These are phyloP conservation scores for Hofmannophila pseudospretella DNA, from an alignment of 2,888 invertebrate species.

Conservation along the genomic window DNA sequence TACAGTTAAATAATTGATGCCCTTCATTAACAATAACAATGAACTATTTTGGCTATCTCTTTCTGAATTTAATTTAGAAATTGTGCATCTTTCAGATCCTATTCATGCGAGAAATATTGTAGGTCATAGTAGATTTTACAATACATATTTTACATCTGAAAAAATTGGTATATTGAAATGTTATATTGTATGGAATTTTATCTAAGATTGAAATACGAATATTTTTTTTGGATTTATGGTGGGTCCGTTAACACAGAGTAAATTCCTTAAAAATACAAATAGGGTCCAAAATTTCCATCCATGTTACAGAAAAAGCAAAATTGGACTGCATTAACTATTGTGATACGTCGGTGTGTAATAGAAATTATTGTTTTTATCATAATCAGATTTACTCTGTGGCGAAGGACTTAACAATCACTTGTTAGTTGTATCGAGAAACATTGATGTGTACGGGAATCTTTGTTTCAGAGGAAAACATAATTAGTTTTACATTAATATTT, in stretches of 20 bases:
- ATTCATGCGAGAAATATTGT: constrained; percentile 22
- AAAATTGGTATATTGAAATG: constrained; percentile 61
- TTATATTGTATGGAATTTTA: constrained; percentile 61
- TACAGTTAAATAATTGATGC: no score
- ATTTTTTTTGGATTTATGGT: constrained; percentile 41
- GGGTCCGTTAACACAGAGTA: constrained; percentile 62
- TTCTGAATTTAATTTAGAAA: constrained; percentile 42
- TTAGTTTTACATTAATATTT: constrained; percentile 45
- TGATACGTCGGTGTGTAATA: constrained; percentile 58
- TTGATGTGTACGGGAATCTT: constrained; percentile 75
- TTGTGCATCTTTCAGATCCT: neutral
- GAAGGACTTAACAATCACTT: constrained; percentile 41
- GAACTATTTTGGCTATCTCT: no score
- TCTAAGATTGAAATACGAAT: constrained; percentile 45
- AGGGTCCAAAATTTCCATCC: constrained; percentile 76
- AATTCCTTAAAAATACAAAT: constrained; percentile 51
- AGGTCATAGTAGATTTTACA: constrained; percentile 57
- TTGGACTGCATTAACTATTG: constrained; percentile 62
- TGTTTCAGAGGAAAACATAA: constrained; percentile 72
- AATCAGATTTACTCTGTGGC: constrained; percentile 61
- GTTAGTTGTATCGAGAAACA: constrained; percentile 49
- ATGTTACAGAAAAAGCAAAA: constrained; percentile 53
- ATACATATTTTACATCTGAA: constrained; percentile 37
- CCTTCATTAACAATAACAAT: no score
- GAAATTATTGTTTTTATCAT: constrained; percentile 54